These are phyloP conservation scores for Poicephalus meyeri DNA, from an alignment of 2,113 vertebrate species.

Conservation along the genomic window DNA sequence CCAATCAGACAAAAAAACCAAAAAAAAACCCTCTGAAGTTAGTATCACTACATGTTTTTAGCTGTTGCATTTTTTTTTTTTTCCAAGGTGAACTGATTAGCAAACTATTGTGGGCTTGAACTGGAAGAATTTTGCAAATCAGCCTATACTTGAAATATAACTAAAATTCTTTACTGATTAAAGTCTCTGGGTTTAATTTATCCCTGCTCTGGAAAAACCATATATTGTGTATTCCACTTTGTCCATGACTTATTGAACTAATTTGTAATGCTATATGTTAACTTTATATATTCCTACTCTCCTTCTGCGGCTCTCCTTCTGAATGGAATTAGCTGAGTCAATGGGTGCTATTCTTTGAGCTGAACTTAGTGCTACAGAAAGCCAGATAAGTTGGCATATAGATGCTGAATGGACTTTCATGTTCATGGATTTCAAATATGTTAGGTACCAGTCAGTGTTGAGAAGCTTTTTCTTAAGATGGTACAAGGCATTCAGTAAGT, in stretches of 20 bases:
- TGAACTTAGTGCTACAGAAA: neutral
- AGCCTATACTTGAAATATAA: neutral
- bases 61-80: neutral
- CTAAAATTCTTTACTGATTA: neutral
- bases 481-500: neutral
- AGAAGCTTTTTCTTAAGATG: neutral
- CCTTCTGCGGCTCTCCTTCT: neutral
- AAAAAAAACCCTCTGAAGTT: neutral
- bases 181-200: neutral
- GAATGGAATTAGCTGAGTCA: slow-evolving; percentile 27
- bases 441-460: neutral
- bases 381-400: neutral
- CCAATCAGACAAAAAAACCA: neutral
- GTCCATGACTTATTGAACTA: neutral
- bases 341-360: neutral
- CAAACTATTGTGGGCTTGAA: neutral
- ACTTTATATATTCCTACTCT: neutral
- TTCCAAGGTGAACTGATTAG: neutral
- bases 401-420: neutral
- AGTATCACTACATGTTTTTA: neutral
- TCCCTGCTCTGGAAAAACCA: neutral
- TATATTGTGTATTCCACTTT: neutral
- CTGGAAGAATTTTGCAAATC: neutral
- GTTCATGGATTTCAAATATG: neutral
- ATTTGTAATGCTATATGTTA: neutral